Conservation (phyloP, 2,113 vertebrate species). For the Oryctolagus cuniculus region mOryCun1.1 NC_091452.1:13645501-13646000, state of each 20-base stretch:
- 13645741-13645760: neutral
- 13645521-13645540: neutral
- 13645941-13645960: too few relatives aligned
- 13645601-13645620: neutral
- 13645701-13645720: neutral
- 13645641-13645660: neutral
- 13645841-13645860: constrained; percentile 79
- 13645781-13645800: constrained; percentile 84
- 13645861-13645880: constrained; percentile 71
- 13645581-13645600: neutral
- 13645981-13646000: neutral
- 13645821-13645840: constrained; percentile 83
- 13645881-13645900: constrained; percentile 39
- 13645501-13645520: neutral
- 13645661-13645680: neutral
- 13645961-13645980: neutral
- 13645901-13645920: constrained; percentile 3
- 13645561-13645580: neutral
- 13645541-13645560: neutral
- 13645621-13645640: neutral
- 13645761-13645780: constrained; percentile 75
- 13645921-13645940: constrained; percentile 13
- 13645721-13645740: constrained; percentile 39
- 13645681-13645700: neutral
- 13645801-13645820: constrained; percentile 81